Evolutionary conservation across 1,140 invertebrate genomes (phyloP), one percentile per base, ranked within the genome.

Genomic region (Trachymyrmex septentrionalis): DNA sequence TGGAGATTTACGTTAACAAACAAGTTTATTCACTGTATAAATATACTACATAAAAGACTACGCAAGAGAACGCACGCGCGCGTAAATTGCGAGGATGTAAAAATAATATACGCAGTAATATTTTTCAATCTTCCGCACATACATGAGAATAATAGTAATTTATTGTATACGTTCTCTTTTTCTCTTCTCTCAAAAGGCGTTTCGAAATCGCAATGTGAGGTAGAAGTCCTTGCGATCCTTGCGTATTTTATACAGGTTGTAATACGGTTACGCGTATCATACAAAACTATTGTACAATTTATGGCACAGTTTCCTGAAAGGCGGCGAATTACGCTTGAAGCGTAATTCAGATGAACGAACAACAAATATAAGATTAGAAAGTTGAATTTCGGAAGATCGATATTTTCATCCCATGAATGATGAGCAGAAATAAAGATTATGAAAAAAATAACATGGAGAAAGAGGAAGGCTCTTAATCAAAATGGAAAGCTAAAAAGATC

Each of bases 91-190:
- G 87, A 91, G 24, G 16, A 91, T 94, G 91, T 93, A 93, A 92
- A 94, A 94, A 94, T 93, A 92, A 93, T 93, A 93, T 92, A 92
- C 90, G 87, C 75, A 81, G 90, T 91, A 91, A 93, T 57, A 71
- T 81, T 81, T 92, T 92, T 95, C 93, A 95, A 93, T 95, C 93
- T 95, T 95, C 85, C 75, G 91, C 82, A 82, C 76, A 89, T 85
- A 82, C 91, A 94, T 55, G 87, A 93, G 85, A 86, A 77, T 48
- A 78, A 66, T 90, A 90, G 88, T 91, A 88, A 82, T 91, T 91
- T 87, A 88, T 88, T 90, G 84, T 76, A 34, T 88, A 87, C 69
- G 88, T 86, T 85, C 21, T 38, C n/a, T 53, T 72, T 19, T 38
- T 61, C 12, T 66, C 87, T 87, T 82, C 85, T 59, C 64, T 76